These are phyloP conservation scores for Atta cephalotes DNA, from an alignment of 1,140 invertebrate genomes.

Conservation along the genomic window DNA sequence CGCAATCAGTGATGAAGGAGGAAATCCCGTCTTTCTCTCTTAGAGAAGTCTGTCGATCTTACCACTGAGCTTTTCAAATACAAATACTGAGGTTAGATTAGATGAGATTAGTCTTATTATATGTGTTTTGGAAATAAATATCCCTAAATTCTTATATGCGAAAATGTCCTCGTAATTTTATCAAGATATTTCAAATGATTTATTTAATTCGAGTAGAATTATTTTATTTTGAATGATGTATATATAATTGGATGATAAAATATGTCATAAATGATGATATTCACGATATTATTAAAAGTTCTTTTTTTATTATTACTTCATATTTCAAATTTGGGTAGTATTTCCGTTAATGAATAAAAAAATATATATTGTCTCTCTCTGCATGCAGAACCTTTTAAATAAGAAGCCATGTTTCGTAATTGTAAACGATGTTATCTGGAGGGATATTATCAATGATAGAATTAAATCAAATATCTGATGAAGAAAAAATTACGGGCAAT, in stretches of 20 bases:
- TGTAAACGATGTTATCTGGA: background rate
- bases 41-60: constrained; percentile 33
- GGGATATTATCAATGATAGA: constrained; percentile 2
- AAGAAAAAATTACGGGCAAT: constrained; percentile 80
- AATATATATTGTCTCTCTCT: background rate
- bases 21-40: background rate
- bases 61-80: background rate
- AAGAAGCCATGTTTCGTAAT: background rate
- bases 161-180: background rate
- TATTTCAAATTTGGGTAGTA: background rate
- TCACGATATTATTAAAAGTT: background rate
- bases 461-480: constrained; percentile 62
- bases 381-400: background rate
- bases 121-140: background rate
- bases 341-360: background rate
- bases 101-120: background rate
- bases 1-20: background rate
- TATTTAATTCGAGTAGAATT: background rate
- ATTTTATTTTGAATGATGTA: background rate
- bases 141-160: background rate
- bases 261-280: background rate
- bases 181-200: background rate
- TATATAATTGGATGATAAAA: background rate
- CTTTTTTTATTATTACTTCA: background rate
- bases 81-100: constrained; percentile 12